Conservation (phyloP, 2,888 invertebrate species). For the Pyralis farinalis region DNA sequence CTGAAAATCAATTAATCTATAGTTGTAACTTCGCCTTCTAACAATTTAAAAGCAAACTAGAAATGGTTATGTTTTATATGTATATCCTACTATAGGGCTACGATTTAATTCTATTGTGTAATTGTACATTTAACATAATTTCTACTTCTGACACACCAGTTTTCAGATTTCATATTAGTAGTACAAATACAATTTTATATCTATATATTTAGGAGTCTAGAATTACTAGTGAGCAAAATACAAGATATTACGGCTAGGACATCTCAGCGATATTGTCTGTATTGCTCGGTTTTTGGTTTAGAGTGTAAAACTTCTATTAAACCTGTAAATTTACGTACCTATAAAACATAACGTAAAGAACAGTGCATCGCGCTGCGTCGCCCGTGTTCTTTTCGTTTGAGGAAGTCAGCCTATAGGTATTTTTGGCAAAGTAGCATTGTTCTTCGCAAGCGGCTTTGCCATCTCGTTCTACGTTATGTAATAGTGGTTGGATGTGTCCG, state of each 20-base stretch:
- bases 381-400: slow-evolving; percentile 39
- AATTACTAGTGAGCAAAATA: slow-evolving; percentile 55
- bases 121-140: no score
- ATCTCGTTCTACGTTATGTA: slow-evolving; percentile 6
- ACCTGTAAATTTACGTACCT: slow-evolving; percentile 27
- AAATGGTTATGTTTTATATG: neutral
- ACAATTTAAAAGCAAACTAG: neutral
- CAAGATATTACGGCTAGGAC: slow-evolving; percentile 37
- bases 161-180: no score
- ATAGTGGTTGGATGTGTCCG: slow-evolving; percentile 2
- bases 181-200: no score
- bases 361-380: slow-evolving; percentile 27
- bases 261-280: slow-evolving; percentile 29
- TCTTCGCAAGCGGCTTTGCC: slow-evolving; percentile 26
- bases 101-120: no score
- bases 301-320: slow-evolving; percentile 38
- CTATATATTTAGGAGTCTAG: slow-evolving; percentile 12
- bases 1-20: no score
- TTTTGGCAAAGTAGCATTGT: slow-evolving; percentile 22
- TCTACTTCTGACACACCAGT: no score
- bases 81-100: no score
- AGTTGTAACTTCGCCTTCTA: no score
- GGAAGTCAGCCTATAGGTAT: slow-evolving; percentile 35
- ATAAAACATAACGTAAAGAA: slow-evolving; percentile 33
- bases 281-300: slow-evolving; percentile 39